Base-by-base conservation (phyloP, 1,140 invertebrate species). In the Cotesia typhae region DNA sequence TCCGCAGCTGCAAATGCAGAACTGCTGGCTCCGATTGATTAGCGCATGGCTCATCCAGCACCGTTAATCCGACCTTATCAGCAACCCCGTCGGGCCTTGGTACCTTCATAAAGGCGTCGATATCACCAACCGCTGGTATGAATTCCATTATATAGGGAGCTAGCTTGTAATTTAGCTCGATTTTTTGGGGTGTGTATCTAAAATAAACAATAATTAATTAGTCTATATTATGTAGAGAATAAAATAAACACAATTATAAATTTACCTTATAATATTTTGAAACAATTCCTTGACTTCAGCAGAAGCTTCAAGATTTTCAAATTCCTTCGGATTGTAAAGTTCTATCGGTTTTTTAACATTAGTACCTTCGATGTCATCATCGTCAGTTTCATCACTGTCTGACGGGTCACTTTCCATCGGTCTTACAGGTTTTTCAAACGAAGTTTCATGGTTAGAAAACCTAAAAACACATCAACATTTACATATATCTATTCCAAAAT, bases 51-150 rank as follows among this genome's bases (percentile, higher is more conserved):
- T 99, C 98, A 83, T 99, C 98, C 36, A 99, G 84, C 1, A 98
- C 92, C 3, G 90, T 91, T 37, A 99, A 82, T 4, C 98, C 98
- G 63, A 96, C 77, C 65, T 90, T 90, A 52, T 94, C 91, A 5
- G 90, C 87, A 59, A 92, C 83, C 4, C 88, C 89, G 77, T 97
- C 94, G 1, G 96, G 96, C 20, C 94, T 89, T 17, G 91, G 88
- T 2, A 98, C 92, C 88, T 99, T 99, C 36, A 99, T 91, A 84
- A 99, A 99, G 4, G 97, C 96, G 87, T 99, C 98, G 78, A 98
- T 97, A 84, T 99, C 98, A 0, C 98, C 98, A 37, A 99, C 97
- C 6, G 97, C 95, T 20, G 98, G 98, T 78, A 99, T 96, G 84
- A 94, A 99, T 80, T 99, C 97, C 0, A 97, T 97, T 67, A 99